Conservation (phyloP, 1,140 invertebrate species). For the Zaprionus vittiger region DNA sequence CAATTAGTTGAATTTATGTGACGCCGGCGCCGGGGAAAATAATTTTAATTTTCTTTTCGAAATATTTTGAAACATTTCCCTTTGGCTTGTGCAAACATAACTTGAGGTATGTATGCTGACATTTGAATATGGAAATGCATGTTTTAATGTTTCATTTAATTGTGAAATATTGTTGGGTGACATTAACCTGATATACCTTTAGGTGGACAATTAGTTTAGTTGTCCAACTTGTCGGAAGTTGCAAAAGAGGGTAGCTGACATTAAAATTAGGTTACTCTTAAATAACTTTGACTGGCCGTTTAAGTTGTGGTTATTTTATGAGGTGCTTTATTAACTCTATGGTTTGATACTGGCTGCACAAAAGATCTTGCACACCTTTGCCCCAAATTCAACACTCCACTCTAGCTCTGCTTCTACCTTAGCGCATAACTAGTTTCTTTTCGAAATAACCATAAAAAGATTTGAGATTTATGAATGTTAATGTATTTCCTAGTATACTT, state of each 20-base stretch:
- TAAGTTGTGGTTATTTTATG: not conserved
- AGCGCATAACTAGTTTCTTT: no score
- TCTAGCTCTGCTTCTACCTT: no score
- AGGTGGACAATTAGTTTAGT: constrained; percentile 54
- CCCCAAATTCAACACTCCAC: no score
- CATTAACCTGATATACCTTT: constrained; percentile 10
- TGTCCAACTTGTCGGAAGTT: constrained; percentile 26
- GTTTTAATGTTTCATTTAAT: constrained; percentile 51
- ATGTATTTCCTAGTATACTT: no score
- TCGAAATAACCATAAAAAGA: no score
- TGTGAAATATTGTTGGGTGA: constrained; percentile 56
- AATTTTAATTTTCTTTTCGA: constrained; percentile 15
- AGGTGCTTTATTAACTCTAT: no score
- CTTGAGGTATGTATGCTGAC: constrained; percentile 35
- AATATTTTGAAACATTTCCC: not conserved
- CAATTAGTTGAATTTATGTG: constrained; percentile 75
- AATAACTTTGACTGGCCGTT: not conserved
- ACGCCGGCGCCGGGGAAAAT: constrained; percentile 30
- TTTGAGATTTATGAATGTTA: no score
- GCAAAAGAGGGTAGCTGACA: not conserved
- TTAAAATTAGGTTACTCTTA: not conserved
- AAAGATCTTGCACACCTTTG: no score
- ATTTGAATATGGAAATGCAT: constrained; percentile 13
- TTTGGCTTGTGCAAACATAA: constrained; percentile 18
- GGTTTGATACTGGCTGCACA: no score